These are phyloP conservation scores for Alligator sinensis DNA, from an alignment of 2,113 vertebrate genomes.

Conservation along the genomic window DNA sequence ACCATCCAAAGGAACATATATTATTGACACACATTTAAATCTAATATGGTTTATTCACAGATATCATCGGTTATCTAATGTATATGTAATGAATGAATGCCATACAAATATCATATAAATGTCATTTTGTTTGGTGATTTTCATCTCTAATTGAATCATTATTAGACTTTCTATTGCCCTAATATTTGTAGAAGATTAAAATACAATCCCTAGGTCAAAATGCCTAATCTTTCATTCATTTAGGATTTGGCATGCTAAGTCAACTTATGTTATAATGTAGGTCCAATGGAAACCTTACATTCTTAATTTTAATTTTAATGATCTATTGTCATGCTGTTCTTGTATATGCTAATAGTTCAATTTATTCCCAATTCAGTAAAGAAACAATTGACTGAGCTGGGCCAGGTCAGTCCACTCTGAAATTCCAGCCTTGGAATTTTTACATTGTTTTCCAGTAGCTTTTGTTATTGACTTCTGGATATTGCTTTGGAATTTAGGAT, in stretches of 20 bases:
- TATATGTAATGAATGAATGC: not conserved
- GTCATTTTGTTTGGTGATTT: not conserved
- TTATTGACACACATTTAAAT: not conserved
- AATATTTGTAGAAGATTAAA: not conserved
- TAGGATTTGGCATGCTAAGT: not conserved
- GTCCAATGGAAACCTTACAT: not conserved
- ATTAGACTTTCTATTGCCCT: not conserved
- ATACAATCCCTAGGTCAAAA: not conserved
- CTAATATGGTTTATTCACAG: not conserved
- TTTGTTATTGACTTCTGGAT: slow-evolving; percentile 32
- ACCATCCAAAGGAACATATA: not conserved
- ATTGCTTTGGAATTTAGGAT: not conserved
- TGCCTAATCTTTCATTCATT: not conserved
- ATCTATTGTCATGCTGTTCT: not conserved
- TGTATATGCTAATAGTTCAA: not conserved
- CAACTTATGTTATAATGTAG: not conserved
- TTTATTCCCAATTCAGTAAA: slow-evolving; percentile 47
- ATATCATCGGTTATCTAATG: not conserved
- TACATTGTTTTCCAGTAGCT: slow-evolving; percentile 40
- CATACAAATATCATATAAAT: not conserved
- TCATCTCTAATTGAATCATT: not conserved
- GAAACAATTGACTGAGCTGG: not conserved
- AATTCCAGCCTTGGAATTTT: slow-evolving; percentile 4
- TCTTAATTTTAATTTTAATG: not conserved
- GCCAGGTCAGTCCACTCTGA: not conserved